Base-by-base conservation (phyloP, 2,888 invertebrate genomes). In the Bibio marci region DNA sequence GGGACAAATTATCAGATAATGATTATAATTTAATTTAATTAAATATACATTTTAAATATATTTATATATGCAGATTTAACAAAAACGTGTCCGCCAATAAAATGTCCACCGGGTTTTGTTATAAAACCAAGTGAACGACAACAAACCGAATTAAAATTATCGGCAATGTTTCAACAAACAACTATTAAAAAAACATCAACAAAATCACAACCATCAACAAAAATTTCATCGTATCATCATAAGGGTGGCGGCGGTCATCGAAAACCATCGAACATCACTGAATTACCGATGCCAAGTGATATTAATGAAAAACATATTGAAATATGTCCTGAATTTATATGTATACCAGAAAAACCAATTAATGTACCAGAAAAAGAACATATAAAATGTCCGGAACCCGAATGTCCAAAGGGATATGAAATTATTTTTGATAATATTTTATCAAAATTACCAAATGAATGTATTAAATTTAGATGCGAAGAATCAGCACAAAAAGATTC, bases 401-500 rank as follows among this genome's bases (percentile, higher is more conserved):
- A 51, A 10, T 82, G 81, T 48, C 79, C 77, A 0, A 57, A 65
- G 0, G 67, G 66, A 2, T 78, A 77, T 52, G 59, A 65, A 7
- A 57, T 74, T 2, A 65, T 63, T 37, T 49, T 70, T 43, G 71
- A 73, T 27, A 17, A 17, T 12, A 48, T 48, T 0, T 53, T 54
- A 3, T 45, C 45, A 11, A 45, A 52, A 18, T 55, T 56, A 38
- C 49, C 53, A 3, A 54, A 62, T n/a, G 59, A 62, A 33, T 73
- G 73, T 41, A 65, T 66, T 1, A 62, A 62, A 44, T 80, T 76
- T 54, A 64, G 66, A 1, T 81, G 81, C 50, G 67, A 70, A 33
- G 73, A 75, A 3, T 70, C 71, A 1, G 68, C 71, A 0, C 69
- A 71, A 30, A 69, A 70, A 0, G 76, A 76, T 41, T 71, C 69